phyloP scores from a whole-genome alignment of 2,113 vertebrate genomes.

The Lophura nycthemera region DNA sequence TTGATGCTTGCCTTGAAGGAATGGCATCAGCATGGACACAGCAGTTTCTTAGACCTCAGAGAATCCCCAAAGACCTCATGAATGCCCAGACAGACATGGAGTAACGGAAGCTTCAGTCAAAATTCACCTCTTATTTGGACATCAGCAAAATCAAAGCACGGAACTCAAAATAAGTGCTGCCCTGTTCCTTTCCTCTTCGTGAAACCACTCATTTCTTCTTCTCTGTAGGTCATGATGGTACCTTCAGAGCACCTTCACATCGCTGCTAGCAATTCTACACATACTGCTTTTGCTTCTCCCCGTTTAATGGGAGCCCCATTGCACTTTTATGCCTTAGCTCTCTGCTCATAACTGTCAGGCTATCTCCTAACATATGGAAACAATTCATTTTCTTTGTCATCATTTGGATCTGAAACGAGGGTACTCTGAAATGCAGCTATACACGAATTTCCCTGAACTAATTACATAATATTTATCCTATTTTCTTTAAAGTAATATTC shows the following conservation, averaged over 20 bases:
- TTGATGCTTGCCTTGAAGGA: not conserved
- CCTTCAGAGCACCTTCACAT: not conserved
- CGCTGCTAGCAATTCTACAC: not conserved
- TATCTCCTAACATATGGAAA: slow-evolving; percentile 74
- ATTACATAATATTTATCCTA: slow-evolving; percentile 80
- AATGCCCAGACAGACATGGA: rapidly evolving
- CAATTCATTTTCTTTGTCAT: slow-evolving; percentile 77
- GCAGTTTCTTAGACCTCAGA: not conserved
- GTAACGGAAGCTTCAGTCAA: not conserved
- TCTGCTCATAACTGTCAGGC: slow-evolving; percentile 52
- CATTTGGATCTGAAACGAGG: slow-evolving; percentile 69
- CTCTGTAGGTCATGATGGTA: not conserved
- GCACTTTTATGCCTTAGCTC: slow-evolving; percentile 32
- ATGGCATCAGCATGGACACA: not conserved
- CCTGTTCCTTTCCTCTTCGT: not conserved
- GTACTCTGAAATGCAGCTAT: slow-evolving; percentile 75
- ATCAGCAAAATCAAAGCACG: not conserved
- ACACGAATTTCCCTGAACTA: slow-evolving; percentile 80
- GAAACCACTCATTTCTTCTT: not conserved
- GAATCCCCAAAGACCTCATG: not conserved
- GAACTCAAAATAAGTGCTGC: not conserved
- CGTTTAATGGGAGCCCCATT: not conserved
- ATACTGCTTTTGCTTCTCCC: not conserved
- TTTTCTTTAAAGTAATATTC: slow-evolving; percentile 80
- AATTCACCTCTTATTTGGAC: not conserved